phyloP scores from a whole-genome alignment of 2,888 invertebrate genomes.

The Cheilosia soror region DNA sequence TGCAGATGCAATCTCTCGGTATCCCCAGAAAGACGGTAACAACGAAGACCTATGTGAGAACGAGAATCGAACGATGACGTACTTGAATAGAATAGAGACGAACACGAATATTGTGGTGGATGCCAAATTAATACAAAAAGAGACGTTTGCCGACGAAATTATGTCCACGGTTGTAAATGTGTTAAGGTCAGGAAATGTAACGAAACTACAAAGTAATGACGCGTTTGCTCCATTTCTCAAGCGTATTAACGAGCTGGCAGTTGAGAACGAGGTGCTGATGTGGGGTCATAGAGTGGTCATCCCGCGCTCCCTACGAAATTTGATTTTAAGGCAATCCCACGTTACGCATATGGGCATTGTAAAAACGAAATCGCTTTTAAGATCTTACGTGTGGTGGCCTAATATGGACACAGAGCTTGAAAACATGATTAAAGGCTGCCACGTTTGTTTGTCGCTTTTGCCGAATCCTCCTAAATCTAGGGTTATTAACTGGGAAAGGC shows the following conservation, averaged over 20 bases:
- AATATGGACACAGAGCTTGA: slow-evolving; percentile 53
- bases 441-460: slow-evolving; percentile 19
- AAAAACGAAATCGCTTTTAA: slow-evolving; percentile 63
- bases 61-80: neutral
- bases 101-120: neutral
- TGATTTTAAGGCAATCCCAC: slow-evolving; percentile 55
- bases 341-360: slow-evolving; percentile 62
- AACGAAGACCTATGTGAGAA: neutral
- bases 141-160: neutral
- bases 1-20: slow-evolving; percentile 26
- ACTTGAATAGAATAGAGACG: neutral
- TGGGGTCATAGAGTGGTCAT: slow-evolving; percentile 62
- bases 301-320: slow-evolving; percentile 45
- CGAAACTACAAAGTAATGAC: neutral
- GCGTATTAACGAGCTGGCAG: slow-evolving; percentile 29
- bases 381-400: slow-evolving; percentile 68
- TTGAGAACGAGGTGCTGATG: slow-evolving; percentile 38
- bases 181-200: neutral
- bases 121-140: neutral
- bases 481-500: slow-evolving; percentile 62
- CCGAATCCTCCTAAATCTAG: slow-evolving; percentile 25
- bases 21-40: neutral
- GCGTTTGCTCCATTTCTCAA: slow-evolving; percentile 10
- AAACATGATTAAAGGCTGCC: slow-evolving; percentile 38
- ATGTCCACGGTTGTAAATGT: neutral